Evolutionary conservation across 1,140 invertebrate species (phyloP).

Genomic region (Pristionchus pacificus): DNA sequence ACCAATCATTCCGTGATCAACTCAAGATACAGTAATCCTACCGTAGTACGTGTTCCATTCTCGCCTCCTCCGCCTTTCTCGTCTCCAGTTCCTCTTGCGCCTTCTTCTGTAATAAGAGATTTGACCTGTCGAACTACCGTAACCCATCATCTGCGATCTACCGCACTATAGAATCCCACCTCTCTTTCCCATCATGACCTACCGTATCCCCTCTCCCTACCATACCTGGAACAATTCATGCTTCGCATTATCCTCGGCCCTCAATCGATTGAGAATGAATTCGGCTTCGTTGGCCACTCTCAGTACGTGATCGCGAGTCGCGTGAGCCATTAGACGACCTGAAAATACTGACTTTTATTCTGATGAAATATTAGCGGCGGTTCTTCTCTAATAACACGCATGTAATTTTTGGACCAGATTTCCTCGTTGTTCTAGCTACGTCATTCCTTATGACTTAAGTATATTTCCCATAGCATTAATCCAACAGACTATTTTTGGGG

Average conservation of each 20-base stretch:
- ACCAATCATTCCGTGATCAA: no score
- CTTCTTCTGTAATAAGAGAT: conserved; percentile 28
- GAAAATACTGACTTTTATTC: background rate
- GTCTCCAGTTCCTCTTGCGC: conserved; percentile 30
- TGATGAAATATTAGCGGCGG: no score
- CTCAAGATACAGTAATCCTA: no score
- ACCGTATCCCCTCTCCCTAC: background rate
- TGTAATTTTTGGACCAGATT: no score
- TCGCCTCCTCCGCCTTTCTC: conserved; percentile 34
- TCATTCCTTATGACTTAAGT: no score
- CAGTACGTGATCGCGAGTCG: conserved; percentile 98
- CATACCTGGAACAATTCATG: conserved; percentile 89
- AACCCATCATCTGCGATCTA: no score
- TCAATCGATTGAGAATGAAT: conserved; percentile 95
- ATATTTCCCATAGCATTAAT: no score
- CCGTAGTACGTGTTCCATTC: background rate
- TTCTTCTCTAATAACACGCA: no score
- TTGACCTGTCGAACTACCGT: no score
- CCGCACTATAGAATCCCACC: no score
- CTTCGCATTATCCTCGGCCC: conserved; percentile 96
- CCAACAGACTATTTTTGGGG: no score
- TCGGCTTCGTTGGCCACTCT: conserved; percentile 99
- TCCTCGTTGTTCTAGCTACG: background rate
- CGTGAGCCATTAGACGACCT: conserved; percentile 83
- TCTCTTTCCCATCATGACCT: background rate